Evolutionary conservation across 2,888 invertebrate species (phyloP).

Genomic region (Notodonta ziczac): DNA sequence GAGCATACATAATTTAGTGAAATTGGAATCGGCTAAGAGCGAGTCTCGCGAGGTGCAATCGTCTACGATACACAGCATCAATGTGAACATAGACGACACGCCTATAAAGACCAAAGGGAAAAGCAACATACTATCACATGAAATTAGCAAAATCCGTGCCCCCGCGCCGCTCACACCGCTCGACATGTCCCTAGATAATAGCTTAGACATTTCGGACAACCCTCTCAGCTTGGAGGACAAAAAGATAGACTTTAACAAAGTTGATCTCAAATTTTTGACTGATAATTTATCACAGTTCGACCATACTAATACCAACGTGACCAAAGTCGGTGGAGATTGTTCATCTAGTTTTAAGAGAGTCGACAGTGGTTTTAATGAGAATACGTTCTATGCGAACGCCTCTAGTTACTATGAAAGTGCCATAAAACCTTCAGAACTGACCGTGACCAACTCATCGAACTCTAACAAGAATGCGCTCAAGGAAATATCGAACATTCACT

Average conservation of each 20-base stretch:
- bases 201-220: conserved; percentile 67
- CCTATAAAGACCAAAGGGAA: conserved; percentile 68
- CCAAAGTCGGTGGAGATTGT: conserved; percentile 56
- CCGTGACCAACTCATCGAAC: conserved; percentile 63
- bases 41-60: conserved; percentile 49
- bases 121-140: conserved; percentile 58
- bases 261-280: conserved; percentile 80
- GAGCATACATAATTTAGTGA: conserved; percentile 57
- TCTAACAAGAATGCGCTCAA: conserved; percentile 61
- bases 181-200: conserved; percentile 75
- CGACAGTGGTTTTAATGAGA: conserved; percentile 77
- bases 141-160: conserved; percentile 76
- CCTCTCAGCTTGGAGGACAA: conserved; percentile 69
- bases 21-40: conserved; percentile 49
- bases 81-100: conserved; percentile 60
- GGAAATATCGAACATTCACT: conserved; percentile 75
- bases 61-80: conserved; percentile 50
- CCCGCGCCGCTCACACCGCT: conserved; percentile 54
- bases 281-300: conserved; percentile 67
- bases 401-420: conserved; percentile 81
- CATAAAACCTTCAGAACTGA: conserved; percentile 80
- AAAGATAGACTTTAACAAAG: conserved; percentile 75
- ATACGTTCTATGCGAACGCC: conserved; percentile 71
- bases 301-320: conserved; percentile 49
- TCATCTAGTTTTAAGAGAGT: conserved; percentile 70